Base-by-base conservation (phyloP, 92 coral and sea anemone genomes). In the Diadumene lineata region DNA sequence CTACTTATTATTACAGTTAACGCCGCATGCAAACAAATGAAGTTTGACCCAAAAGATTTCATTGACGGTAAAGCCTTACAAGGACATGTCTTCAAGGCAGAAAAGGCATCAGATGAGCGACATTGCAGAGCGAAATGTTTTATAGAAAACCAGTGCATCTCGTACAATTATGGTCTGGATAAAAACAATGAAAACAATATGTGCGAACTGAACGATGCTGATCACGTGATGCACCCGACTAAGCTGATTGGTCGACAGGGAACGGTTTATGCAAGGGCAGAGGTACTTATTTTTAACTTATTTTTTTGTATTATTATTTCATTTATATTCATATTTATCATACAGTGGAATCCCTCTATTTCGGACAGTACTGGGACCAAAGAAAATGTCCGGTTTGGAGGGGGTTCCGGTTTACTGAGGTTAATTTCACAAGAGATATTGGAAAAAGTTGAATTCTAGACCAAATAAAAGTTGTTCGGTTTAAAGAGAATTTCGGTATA, bases 141-240 rank as follows among this genome's bases (percentile, higher is more conserved):
- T 17, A n/a, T 32, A 16, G 67, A 73, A 56, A 68, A 73, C 58
- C 78, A 68, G 34, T 73, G 78, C 24, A 73, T 73, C 56, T 43
- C 78, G 0, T 73, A 73, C 23, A 60, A 64, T n/a, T 73, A 50
- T 73, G 78, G 78, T 10, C 33, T 18, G 29, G 63, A 13, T 7
- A 32, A 30, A 1, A 27, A 70, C 61, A 29, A 51, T 15, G 21
- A 28, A 56, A 58, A 56, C 1, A 34, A 33, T 34, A 38, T 56
- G 68, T 73, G 78, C 33, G 78, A 73, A 23, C 34, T 73, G 56
- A 73, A 68, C 38, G 78, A 73, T 11, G 56, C 78, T 7, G 78
- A 73, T 43, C 78, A 73, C 68, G 68, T 73, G 68, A 56, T 73
- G 78, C 76, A 71, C 25, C 64, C 64, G 3, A 34, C 16, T 29